Percentiles rank a stretch among this genome's conserved stretches.
phyloP scores from a whole-genome alignment of 2,888 invertebrate genomes.

The Leucophenga maculata region DNA sequence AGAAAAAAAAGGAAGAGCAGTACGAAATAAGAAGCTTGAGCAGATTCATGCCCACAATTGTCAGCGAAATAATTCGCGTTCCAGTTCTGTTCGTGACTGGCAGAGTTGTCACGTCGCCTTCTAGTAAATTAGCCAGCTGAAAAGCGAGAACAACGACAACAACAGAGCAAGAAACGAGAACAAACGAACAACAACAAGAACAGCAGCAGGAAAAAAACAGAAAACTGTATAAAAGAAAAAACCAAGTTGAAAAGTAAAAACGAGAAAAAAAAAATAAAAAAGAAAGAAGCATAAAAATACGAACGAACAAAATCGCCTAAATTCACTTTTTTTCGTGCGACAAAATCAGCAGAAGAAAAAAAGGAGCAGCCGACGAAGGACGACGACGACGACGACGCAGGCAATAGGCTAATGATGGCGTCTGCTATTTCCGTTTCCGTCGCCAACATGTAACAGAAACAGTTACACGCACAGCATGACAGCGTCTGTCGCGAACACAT shows the following conservation, averaged over 20 bases:
- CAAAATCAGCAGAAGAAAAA: not conserved
- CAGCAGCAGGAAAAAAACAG: not conserved
- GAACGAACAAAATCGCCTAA: not conserved
- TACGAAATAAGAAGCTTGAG: not conserved
- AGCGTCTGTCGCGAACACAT: not conserved
- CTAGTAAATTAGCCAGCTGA: constrained; percentile 11
- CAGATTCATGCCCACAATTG: constrained; percentile 15
- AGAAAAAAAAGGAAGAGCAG: not conserved
- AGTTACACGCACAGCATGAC: not conserved
- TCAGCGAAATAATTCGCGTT: constrained; percentile 15
- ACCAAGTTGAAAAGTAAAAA: not conserved
- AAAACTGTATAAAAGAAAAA: not conserved
- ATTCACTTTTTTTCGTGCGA: not conserved
- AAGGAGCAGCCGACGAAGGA: not conserved
- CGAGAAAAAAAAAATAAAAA: not conserved
- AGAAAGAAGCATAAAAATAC: not conserved
- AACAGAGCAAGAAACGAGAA: not conserved
- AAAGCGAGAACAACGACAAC: constrained; percentile 5
- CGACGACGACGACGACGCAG: not conserved
- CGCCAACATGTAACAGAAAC: not conserved
- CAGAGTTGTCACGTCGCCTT: constrained; percentile 15
- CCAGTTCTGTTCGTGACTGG: constrained; percentile 7
- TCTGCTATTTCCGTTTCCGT: constrained; percentile 14
- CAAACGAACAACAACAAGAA: not conserved
- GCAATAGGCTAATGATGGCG: constrained; percentile 3